Percentiles rank a stretch among this genome's conserved stretches.
Evolutionary conservation across 2,888 invertebrate genomes (phyloP).

Genomic region (Luperina testacea): DNA sequence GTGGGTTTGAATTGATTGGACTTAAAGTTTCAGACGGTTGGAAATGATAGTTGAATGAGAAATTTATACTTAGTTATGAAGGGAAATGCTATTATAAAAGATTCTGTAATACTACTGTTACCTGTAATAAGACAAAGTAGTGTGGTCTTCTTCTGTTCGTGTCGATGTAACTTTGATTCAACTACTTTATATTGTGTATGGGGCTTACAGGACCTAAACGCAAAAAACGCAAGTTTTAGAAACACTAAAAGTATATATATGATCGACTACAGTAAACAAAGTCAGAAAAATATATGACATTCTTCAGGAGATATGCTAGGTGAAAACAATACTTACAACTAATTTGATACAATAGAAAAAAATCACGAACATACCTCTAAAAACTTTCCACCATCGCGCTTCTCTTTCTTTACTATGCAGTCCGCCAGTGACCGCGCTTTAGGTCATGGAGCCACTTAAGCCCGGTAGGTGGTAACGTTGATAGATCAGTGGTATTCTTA

Average conservation of each 20-base stretch:
- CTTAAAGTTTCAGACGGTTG: neutral
- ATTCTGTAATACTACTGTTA: neutral
- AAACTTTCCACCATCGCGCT: too few species aligned
- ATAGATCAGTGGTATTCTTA: neutral
- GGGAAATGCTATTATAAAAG: neutral
- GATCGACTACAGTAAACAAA: too few species aligned
- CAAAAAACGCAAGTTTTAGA: too few species aligned
- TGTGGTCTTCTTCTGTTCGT: neutral
- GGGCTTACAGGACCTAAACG: too few species aligned
- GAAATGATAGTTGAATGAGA: neutral
- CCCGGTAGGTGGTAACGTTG: neutral
- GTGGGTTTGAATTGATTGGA: constrained; percentile 21
- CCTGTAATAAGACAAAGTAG: neutral
- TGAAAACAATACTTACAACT: too few species aligned
- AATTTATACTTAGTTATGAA: neutral
- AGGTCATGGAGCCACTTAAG: neutral
- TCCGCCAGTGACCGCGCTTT: too few species aligned
- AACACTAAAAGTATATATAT: too few species aligned
- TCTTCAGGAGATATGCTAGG: too few species aligned
- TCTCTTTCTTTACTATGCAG: too few species aligned
- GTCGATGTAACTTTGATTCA: neutral
- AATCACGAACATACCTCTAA: too few species aligned
- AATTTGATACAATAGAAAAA: too few species aligned
- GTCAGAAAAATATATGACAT: too few species aligned
- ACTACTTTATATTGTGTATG: neutral